A percentile compares a stretch with the other conserved stretches of the same genome.
Conservation (phyloP, 2,113 vertebrate species). For the Anolis carolinensis region DNA sequence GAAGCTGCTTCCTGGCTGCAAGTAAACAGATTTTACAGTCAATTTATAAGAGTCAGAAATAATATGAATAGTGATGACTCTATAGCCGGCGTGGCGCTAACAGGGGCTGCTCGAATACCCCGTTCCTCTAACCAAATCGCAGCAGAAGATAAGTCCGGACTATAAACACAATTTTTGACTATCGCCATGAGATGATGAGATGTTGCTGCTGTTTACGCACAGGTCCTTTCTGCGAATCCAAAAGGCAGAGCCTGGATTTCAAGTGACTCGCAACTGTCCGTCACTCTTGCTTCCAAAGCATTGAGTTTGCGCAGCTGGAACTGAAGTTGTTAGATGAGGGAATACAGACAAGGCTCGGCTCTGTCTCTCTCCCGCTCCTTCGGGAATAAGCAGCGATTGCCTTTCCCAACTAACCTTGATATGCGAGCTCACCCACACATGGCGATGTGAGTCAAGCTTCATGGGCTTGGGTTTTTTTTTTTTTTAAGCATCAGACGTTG, state of each 20-base stretch:
- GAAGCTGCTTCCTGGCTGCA: slow-evolving; percentile 49
- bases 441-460: slow-evolving; percentile 57
- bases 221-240: neutral
- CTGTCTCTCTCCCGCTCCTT: slow-evolving; percentile 9
- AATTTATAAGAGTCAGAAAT: slow-evolving; percentile 53
- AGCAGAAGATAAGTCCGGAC: slow-evolving; percentile 41
- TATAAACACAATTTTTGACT: slow-evolving; percentile 34
- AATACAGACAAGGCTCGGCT: slow-evolving; percentile 44
- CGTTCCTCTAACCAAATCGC: slow-evolving; percentile 20
- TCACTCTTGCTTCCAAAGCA: slow-evolving; percentile 54
- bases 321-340: slow-evolving; percentile 66
- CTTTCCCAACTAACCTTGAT: slow-evolving; percentile 36
- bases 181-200: slow-evolving; percentile 23
- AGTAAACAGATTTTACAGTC: slow-evolving; percentile 58
- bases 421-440: slow-evolving; percentile 38
- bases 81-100: slow-evolving; percentile 22
- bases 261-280: slow-evolving; percentile 37
- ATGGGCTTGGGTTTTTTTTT: slow-evolving; percentile 58
- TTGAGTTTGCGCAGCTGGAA: slow-evolving; percentile 66
- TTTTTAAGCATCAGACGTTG: slow-evolving; percentile 40
- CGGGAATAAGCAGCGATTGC: slow-evolving; percentile 63
- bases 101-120: slow-evolving; percentile 11
- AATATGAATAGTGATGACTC: slow-evolving; percentile 47
- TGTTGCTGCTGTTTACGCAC: slow-evolving; percentile 47
- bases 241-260: slow-evolving; percentile 32